A percentile compares a stretch with the other conserved stretches of the same genome.
Conservation (phyloP, 2,113 vertebrate species). For the Phyllostomus hastatus region DNA sequence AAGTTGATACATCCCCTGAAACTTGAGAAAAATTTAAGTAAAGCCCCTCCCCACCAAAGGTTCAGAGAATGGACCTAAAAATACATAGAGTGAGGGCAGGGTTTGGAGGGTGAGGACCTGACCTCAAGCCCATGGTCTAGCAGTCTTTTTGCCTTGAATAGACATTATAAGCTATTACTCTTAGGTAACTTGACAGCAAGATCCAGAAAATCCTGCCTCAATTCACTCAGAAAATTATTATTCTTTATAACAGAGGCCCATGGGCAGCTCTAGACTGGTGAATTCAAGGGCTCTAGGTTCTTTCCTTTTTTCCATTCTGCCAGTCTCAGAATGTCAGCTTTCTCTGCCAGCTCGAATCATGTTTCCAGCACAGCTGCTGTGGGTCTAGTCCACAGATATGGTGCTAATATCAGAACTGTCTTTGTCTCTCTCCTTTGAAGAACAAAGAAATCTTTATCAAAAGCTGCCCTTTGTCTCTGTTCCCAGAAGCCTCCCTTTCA, state of each 20-base stretch:
- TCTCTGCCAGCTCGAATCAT: background rate
- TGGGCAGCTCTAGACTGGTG: background rate
- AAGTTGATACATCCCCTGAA: background rate
- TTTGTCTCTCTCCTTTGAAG: background rate
- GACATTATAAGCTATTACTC: background rate
- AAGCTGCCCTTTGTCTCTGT: background rate
- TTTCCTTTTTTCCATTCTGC: background rate
- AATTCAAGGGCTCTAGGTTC: background rate
- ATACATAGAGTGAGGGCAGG: background rate
- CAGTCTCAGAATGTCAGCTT: background rate
- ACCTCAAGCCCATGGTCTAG: background rate
- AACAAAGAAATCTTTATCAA: background rate
- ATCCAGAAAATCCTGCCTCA: background rate
- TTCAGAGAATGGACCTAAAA: background rate
- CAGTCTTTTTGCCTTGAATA: background rate
- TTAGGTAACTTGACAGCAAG: background rate
- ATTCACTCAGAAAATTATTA: background rate
- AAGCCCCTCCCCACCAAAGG: background rate
- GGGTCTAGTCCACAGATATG: background rate
- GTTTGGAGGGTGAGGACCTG: background rate
- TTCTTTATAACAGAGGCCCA: background rate
- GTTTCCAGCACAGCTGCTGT: background rate
- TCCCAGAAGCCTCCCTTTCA: background rate
- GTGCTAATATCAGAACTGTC: background rate
- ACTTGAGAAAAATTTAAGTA: background rate